phyloP scores from a whole-genome alignment of 2,113 vertebrate genomes.

The Sander vitreus region DNA sequence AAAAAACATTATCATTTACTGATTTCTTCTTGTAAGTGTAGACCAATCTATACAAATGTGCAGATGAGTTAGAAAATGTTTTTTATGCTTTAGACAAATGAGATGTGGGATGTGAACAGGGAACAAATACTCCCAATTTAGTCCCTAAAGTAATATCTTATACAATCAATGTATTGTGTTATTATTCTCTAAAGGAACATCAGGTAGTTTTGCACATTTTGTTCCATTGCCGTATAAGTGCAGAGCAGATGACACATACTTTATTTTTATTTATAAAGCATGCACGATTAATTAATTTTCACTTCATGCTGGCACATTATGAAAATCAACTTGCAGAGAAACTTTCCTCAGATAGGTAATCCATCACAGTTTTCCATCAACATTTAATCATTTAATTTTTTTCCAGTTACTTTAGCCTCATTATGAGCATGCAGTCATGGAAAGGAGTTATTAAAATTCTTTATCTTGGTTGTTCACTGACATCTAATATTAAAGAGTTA shows the following conservation, averaged over 20 bases:
- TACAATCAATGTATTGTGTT: conserved; percentile 4
- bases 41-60: not conserved
- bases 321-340: conserved; percentile 13
- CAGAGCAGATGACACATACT: conserved; percentile 24
- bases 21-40: not conserved
- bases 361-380: conserved; percentile 51
- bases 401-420: conserved; percentile 15
- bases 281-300: conserved; percentile 46
- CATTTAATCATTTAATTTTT: conserved; percentile 40
- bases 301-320: conserved; percentile 4
- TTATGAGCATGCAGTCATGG: not conserved
- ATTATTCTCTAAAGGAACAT: conserved; percentile 19
- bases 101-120: not conserved
- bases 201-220: conserved; percentile 33
- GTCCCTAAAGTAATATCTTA: conserved; percentile 4
- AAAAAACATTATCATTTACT: conserved; percentile 41
- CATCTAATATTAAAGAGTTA: not conserved
- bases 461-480: not conserved
- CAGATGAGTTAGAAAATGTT: not conserved
- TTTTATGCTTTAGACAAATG: not conserved
- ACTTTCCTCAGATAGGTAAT: conserved; percentile 31
- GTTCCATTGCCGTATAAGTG: conserved; percentile 18
- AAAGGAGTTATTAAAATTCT: not conserved
- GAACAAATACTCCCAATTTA: not conserved
- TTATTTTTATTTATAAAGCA: conserved; percentile 19